Base-by-base conservation (phyloP, 2,888 invertebrate species). In the Cerastis leucographa region DNA sequence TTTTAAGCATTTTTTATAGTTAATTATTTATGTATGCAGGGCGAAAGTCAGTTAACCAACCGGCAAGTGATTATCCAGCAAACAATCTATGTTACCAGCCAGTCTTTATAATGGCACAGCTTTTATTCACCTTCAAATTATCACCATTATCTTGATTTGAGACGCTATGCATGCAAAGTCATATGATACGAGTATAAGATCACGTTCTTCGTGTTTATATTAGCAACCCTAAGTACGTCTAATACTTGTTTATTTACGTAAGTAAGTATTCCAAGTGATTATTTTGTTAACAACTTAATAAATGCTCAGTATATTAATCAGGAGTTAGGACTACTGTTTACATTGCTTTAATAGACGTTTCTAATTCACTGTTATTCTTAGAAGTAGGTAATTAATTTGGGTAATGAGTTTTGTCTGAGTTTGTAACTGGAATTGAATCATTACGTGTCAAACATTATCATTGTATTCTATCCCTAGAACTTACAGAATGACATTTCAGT, bases 241-340 rank as follows among this genome's bases (percentile, higher is more conserved):
- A 66, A 35, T 46, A 19, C 14, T 66, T 46, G 22, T 73, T 35
- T 73, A 65, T 54, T 35, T 35, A 65, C 25, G 49, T 67, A 66
- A n/a, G n/a, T n/a, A n/a, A n/a, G n/a, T n/a, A n/a, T 70, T 72
- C 49, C 8, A 64, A 71, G 67, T 71, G 40, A 75, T 84, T 73
- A 84, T 78, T 78, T 73, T 75, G 74, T 81, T 67, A 46, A 64
- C 70, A 67, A 70, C n/a, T 66, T 80, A 72, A 66, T 77, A 80
- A 72, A 83, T 61, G n/a, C 19, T 74, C 22, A 17, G 29, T 64
- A 40, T 46, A 59, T 54, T 73, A 54, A 80, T 74, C 59, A 71
- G 6, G 2, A 73, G 73, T 83, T 64, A 67, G 29, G 17, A 51
- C 12, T 35, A 25, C 6, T 66, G 70, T 80, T 71, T 65, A 56